Conservation (phyloP, 2,888 invertebrate species). For the Pyrrhosoma nymphula region DNA sequence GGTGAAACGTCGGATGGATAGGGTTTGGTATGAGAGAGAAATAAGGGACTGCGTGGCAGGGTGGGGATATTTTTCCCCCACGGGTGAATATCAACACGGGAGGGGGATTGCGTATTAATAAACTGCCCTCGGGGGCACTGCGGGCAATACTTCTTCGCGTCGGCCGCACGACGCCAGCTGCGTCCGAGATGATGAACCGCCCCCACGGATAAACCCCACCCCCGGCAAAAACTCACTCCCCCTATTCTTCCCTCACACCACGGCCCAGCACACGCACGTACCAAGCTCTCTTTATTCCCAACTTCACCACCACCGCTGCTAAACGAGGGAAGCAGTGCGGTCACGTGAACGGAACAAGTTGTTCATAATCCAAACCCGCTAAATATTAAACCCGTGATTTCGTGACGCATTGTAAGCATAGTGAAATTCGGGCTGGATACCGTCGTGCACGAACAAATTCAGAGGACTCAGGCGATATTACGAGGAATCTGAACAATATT, state of each 20-base stretch:
- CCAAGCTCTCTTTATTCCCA: background rate
- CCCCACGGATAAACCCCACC: background rate
- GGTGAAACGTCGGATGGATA: no score
- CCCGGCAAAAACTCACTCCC: background rate
- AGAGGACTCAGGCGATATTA: no score
- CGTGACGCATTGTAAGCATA: no score
- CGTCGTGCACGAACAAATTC: no score
- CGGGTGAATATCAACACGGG: slow-evolving; percentile 46
- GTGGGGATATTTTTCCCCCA: background rate
- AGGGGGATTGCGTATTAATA: slow-evolving; percentile 15
- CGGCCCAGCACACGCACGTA: background rate
- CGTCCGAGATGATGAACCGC: background rate
- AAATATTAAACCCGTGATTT: no score
- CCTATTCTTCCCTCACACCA: background rate
- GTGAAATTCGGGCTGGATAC: no score
- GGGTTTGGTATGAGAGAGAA: no score
- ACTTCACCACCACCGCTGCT: background rate
- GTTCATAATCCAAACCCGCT: no score
- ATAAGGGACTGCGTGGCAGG: background rate
- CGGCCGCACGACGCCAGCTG: slow-evolving; percentile 45
- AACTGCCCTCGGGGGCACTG: slow-evolving; percentile 33
- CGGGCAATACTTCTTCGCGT: background rate
- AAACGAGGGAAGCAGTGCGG: no score
- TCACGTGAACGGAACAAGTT: no score
- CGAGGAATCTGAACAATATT: no score